A percentile compares a stretch with the other conserved stretches of the same genome.
These are phyloP conservation scores for Hoplodrina blanda DNA, from an alignment of 2,888 invertebrate species.

Conservation along the genomic window DNA sequence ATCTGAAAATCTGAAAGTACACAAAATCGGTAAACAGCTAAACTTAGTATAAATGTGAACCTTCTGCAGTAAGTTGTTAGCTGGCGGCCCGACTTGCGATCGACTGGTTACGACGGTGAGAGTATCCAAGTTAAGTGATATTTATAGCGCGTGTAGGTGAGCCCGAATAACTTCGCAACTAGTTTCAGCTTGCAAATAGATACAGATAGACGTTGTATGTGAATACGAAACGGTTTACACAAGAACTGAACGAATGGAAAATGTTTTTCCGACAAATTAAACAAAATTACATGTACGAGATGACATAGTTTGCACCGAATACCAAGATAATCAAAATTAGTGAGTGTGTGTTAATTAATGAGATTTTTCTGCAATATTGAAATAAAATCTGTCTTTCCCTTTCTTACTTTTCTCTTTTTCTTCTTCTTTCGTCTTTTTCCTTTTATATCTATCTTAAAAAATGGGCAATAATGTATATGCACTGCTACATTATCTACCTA, in stretches of 20 bases:
- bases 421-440: no score
- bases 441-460: no score
- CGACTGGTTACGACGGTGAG: constrained; percentile 62
- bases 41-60: not conserved
- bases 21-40: not conserved
- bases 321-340: no score
- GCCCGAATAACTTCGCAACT: constrained; percentile 60
- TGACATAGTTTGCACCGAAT: no score
- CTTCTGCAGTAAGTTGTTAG: not conserved
- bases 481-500: no score
- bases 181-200: constrained; percentile 40
- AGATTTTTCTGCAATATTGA: no score
- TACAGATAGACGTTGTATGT: constrained; percentile 19
- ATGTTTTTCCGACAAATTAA: not conserved
- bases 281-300: no score
- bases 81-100: constrained; percentile 60
- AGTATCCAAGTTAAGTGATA: constrained; percentile 66
- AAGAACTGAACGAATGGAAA: not conserved
- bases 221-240: not conserved
- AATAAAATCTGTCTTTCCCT: no score
- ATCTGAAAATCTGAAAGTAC: not conserved
- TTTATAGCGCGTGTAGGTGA: constrained; percentile 65
- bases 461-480: no score
- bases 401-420: no score
- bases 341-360: no score